Conservation (phyloP, 2,888 invertebrate species). For the Dyspetes luteomarginatus region DNA sequence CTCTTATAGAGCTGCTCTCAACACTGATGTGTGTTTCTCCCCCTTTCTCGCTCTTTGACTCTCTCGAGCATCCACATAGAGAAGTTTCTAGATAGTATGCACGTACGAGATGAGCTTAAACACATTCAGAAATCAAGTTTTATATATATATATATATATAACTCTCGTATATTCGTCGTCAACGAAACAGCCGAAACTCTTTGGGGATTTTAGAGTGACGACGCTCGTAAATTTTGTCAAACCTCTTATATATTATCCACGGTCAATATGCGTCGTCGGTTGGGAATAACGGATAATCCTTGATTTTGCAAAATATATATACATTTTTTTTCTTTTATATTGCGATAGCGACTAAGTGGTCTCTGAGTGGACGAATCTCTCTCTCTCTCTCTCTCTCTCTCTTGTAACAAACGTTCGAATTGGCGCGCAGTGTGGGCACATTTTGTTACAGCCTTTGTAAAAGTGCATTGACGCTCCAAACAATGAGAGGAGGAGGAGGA, state of each 20-base stretch:
- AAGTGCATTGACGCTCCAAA: conserved; percentile 41
- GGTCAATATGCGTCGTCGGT: neutral
- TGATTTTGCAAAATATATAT: neutral
- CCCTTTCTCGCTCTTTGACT: neutral
- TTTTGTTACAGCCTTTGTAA: conserved; percentile 14
- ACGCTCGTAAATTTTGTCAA: conserved; percentile 54
- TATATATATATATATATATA: neutral
- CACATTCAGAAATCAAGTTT: neutral
- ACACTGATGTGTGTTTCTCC: conserved; percentile 59
- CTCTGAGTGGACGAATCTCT: neutral
- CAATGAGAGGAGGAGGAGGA: conserved; percentile 34
- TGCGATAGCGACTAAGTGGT: neutral
- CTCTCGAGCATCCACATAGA: neutral
- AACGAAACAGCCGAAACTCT: conserved; percentile 66
- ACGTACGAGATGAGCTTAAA: neutral
- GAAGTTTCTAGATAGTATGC: neutral
- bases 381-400: too few relatives aligned
- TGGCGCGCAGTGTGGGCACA: conserved; percentile 35
- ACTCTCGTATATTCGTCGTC: conserved; percentile 25
- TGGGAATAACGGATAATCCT: neutral
- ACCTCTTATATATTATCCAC: neutral
- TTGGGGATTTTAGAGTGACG: conserved; percentile 70
- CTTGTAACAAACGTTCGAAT: conserved; percentile 48
- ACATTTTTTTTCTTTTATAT: neutral
- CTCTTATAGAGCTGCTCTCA: conserved; percentile 61